Evolutionary conservation across 1,140 invertebrate genomes (phyloP).

Genomic region (Lithobius niger): DNA sequence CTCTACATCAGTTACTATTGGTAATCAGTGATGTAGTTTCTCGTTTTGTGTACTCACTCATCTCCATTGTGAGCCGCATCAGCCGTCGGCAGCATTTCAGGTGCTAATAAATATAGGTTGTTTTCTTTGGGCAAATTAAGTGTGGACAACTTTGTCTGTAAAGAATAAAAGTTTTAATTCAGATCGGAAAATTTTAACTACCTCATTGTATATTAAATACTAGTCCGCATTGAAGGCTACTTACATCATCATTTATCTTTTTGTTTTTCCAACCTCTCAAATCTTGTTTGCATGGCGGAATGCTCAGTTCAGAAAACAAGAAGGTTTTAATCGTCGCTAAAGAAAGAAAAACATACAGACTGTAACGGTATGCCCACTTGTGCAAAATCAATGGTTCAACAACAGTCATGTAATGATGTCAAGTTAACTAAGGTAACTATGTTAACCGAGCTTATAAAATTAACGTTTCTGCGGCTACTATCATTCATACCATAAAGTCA

Average conservation of each 20-base stretch:
- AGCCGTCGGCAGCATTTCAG: slow-evolving; percentile 16
- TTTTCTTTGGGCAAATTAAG: slow-evolving; percentile 54
- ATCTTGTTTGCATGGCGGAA: slow-evolving; percentile 61
- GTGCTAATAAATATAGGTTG: slow-evolving; percentile 44
- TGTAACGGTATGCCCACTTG: too few species aligned
- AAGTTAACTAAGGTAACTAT: too few species aligned
- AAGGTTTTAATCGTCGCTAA: slow-evolving; percentile 61
- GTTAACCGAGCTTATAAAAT: too few species aligned
- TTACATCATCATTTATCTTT: slow-evolving; percentile 19
- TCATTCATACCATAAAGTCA: too few species aligned
- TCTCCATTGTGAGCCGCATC: neutral
- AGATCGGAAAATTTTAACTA: slow-evolving; percentile 6
- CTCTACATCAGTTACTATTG: too few species aligned
- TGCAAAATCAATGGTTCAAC: too few species aligned
- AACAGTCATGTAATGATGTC: too few species aligned
- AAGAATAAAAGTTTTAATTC: slow-evolving; percentile 21
- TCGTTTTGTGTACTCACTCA: neutral
- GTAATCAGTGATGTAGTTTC: neutral
- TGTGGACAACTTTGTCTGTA: slow-evolving; percentile 41
- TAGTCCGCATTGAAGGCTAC: slow-evolving; percentile 9
- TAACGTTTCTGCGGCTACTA: too few species aligned
- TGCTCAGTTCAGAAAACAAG: slow-evolving; percentile 47
- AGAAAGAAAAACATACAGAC: slow-evolving; percentile 6
- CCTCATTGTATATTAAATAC: slow-evolving; percentile 9
- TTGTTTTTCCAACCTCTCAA: slow-evolving; percentile 51